Conservation (phyloP, 2,113 vertebrate genomes). For the Oxyura jamaicensis region DNA sequence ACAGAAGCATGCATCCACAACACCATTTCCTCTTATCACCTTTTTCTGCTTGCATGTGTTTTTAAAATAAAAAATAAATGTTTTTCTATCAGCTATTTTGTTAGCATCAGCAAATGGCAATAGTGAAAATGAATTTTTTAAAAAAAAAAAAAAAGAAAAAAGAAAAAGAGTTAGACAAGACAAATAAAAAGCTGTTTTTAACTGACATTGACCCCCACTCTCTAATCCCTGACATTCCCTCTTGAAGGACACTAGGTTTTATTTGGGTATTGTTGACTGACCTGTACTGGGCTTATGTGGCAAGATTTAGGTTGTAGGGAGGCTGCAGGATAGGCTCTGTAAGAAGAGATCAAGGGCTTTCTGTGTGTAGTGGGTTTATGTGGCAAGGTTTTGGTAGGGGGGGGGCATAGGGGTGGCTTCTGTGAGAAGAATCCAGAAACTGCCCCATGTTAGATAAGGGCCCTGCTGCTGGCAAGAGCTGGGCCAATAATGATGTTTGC, state of each 20-base stretch:
- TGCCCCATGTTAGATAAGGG: no score
- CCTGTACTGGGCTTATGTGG: neutral
- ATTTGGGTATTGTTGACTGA: neutral
- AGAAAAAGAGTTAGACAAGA: neutral
- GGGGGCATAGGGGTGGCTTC: no score
- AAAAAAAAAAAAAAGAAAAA: neutral
- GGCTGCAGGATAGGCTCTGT: neutral
- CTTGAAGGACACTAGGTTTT: neutral
- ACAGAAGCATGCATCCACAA: neutral
- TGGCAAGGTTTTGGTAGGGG: no score
- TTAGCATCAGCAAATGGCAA: neutral
- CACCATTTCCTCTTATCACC: neutral
- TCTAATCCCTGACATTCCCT: neutral
- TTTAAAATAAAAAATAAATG: neutral
- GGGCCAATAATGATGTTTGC: no score
- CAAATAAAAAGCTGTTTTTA: neutral
- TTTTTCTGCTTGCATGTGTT: neutral
- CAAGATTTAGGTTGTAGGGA: neutral
- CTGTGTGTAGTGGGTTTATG: no score
- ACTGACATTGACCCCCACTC: neutral
- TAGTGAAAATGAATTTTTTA: neutral
- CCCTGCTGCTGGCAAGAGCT: no score
- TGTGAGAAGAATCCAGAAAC: no score
- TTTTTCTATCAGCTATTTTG: neutral
- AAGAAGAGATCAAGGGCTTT: neutral